phyloP scores from a whole-genome alignment of 2,797 vertebrate genomes.

The Passerculus sandwichensis region DNA sequence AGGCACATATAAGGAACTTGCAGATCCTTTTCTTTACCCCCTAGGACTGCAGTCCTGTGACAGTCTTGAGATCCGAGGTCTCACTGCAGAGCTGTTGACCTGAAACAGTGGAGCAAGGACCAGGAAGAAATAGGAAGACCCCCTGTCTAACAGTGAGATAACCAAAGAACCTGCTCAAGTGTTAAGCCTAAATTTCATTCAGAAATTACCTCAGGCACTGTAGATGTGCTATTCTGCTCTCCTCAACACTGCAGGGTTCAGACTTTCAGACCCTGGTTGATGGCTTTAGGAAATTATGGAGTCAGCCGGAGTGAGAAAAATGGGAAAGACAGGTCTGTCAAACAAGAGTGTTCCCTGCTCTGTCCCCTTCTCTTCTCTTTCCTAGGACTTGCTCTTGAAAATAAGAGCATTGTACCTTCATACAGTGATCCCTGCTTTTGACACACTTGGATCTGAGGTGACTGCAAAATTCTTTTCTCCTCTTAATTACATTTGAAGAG shows the following conservation, averaged over 20 bases:
- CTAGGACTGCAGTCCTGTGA: neutral
- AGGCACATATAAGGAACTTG: neutral
- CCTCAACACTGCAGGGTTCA: neutral
- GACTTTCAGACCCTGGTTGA: neutral
- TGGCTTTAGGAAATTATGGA: neutral
- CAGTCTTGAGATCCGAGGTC: neutral
- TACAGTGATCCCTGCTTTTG: neutral
- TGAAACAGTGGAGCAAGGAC: neutral
- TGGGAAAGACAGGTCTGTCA: neutral
- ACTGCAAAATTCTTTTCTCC: neutral
- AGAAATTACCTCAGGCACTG: neutral
- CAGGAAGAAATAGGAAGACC: neutral
- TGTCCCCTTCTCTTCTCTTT: neutral
- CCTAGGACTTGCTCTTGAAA: neutral
- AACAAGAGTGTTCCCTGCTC: neutral
- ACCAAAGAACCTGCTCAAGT: neutral
- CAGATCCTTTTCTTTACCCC: neutral
- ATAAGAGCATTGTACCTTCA: neutral
- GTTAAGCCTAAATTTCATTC: neutral
- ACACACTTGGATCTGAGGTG: neutral
- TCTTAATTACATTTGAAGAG: neutral
- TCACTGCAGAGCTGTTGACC: neutral
- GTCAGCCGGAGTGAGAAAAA: neutral
- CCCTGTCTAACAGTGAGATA: neutral
- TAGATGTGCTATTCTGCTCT: neutral